These are phyloP conservation scores for Siniperca knerii DNA, from an alignment of 2,113 vertebrate genomes.

Conservation along the genomic window DNA sequence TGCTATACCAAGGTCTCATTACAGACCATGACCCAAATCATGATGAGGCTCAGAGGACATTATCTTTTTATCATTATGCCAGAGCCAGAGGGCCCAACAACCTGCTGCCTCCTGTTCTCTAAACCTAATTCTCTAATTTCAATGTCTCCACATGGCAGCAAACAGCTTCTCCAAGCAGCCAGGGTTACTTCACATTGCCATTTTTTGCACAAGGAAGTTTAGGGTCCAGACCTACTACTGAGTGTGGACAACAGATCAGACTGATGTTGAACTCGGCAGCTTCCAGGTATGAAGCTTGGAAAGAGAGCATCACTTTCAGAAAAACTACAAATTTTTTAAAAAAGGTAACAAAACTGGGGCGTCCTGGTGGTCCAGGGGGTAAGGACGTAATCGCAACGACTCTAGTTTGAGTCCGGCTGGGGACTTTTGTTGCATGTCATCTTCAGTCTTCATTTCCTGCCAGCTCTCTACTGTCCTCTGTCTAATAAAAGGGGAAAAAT, in stretches of 20 bases:
- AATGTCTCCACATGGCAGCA: neutral
- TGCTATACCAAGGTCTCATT: neutral
- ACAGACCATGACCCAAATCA: neutral
- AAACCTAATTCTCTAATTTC: neutral
- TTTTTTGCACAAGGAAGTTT: neutral
- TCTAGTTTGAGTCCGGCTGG: neutral
- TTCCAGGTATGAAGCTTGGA: neutral
- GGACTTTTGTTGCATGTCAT: neutral
- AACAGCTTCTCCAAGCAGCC: no score
- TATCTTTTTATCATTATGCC: neutral
- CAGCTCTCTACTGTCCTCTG: neutral
- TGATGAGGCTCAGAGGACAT: neutral
- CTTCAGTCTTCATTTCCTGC: neutral
- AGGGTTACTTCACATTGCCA: no score
- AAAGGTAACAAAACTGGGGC: neutral
- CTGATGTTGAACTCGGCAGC: neutral
- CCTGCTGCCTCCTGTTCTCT: conserved; percentile 1
- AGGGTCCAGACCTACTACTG: neutral
- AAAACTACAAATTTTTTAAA: neutral
- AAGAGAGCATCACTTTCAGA: neutral
- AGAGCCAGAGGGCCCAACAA: neutral
- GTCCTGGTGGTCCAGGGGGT: neutral
- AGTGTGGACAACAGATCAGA: neutral
- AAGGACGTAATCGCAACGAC: neutral
- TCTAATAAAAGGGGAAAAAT: neutral